Evolutionary conservation across 2,888 invertebrate species (phyloP).

Genomic region (Ormyrus nitidulus): DNA sequence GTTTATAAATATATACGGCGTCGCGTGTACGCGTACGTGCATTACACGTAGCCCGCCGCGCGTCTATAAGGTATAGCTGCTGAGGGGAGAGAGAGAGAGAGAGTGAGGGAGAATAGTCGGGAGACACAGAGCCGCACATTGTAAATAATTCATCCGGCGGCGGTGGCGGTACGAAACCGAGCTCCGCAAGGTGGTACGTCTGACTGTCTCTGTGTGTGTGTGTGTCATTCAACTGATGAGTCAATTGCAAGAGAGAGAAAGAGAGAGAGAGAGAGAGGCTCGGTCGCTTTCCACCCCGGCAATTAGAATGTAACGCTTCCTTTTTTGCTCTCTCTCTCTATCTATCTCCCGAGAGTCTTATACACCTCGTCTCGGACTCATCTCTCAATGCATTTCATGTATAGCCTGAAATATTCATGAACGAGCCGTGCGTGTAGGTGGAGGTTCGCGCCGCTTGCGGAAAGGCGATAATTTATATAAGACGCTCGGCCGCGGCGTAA

Average conservation of each 20-base stretch:
- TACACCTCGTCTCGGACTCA: background rate
- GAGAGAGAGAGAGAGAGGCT: too few species aligned
- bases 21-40: too few species aligned
- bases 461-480: constrained; percentile 47
- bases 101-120: background rate
- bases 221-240: constrained; percentile 43
- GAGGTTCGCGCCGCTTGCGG: constrained; percentile 8
- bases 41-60: too few species aligned
- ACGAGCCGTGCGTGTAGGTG: constrained; percentile 14
- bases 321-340: background rate
- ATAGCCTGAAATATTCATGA: constrained; percentile 47
- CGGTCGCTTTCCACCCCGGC: background rate
- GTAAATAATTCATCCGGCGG: constrained; percentile 53
- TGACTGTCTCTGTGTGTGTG: background rate
- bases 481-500: background rate
- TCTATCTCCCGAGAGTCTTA: too few species aligned
- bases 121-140: constrained; percentile 10
- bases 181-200: constrained; percentile 2
- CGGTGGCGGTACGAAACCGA: constrained; percentile 6
- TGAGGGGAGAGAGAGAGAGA: background rate
- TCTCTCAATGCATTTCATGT: constrained; percentile 38
- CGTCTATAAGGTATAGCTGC: background rate
- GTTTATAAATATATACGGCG: constrained; percentile 17
- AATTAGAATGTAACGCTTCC: constrained; percentile 50
- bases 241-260: constrained; percentile 35